Evolutionary conservation across 2,888 invertebrate genomes (phyloP).

Genomic region (Calliopum simillimum): DNA sequence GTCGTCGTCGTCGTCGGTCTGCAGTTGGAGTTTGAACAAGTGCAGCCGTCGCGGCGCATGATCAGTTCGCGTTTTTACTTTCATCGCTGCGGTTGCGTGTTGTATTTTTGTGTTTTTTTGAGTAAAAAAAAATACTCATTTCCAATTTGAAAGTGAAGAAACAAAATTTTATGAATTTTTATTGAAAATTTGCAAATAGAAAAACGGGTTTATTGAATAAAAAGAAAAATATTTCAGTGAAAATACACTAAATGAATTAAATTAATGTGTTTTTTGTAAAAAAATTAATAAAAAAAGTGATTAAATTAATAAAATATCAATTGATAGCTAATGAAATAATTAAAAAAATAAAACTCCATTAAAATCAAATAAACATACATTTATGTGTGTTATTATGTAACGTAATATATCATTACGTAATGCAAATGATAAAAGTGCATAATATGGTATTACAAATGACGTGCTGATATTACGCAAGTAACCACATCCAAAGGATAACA

Average conservation of each 20-base stretch:
- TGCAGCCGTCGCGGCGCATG: slow-evolving; percentile 46
- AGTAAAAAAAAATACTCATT: background rate
- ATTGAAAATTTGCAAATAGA: too few relatives aligned
- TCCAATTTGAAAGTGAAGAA: background rate
- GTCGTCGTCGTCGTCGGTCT: background rate
- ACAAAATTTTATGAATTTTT: slow-evolving; percentile 8
- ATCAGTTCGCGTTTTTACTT: slow-evolving; percentile 68
- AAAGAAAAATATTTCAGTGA: too few relatives aligned
- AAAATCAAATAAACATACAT: too few relatives aligned
- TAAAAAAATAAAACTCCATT: too few relatives aligned
- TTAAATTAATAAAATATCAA: too few relatives aligned
- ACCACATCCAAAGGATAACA: background rate
- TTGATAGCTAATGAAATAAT: too few relatives aligned
- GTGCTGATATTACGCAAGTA: slow-evolving; percentile 11
- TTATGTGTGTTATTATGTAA: too few relatives aligned
- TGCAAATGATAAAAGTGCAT: too few relatives aligned
- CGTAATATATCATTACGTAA: slow-evolving; percentile 3
- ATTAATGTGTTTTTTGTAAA: too few relatives aligned
- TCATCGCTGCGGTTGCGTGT: slow-evolving; percentile 61
- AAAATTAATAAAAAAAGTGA: too few relatives aligned
- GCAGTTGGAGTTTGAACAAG: slow-evolving; percentile 19
- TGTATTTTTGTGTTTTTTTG: background rate
- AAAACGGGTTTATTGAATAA: too few relatives aligned
- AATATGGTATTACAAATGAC: slow-evolving; percentile 8
- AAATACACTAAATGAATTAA: too few relatives aligned